These are phyloP conservation scores for Typhlomys cinereus DNA, from an alignment of 2,113 vertebrate genomes.

Conservation along the genomic window DNA sequence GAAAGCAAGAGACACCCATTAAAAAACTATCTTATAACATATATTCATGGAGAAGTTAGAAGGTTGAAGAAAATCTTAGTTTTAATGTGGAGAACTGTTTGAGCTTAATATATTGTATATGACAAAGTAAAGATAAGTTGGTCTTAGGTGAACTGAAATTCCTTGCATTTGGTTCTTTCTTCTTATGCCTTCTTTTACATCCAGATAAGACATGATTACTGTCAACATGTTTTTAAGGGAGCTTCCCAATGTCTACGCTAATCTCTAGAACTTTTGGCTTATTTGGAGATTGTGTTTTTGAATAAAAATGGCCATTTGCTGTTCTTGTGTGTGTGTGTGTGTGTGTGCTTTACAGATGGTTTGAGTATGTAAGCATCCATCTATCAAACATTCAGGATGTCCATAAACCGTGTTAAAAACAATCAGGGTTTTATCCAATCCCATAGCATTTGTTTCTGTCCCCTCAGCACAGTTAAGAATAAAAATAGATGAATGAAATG, in stretches of 20 bases:
- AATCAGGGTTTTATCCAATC: not conserved
- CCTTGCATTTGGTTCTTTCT: not conserved
- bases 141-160: not conserved
- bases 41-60: not conserved
- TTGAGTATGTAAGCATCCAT: conserved; percentile 45
- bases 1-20: conserved; percentile 8
- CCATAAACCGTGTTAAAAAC: not conserved
- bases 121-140: conserved; percentile 8
- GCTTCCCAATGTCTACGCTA: not conserved
- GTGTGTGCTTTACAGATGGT: conserved; percentile 27
- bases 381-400: not conserved
- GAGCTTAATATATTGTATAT: conserved; percentile 15
- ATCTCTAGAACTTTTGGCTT: conserved; percentile 18
- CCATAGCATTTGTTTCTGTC: not conserved
- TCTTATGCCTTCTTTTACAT: not conserved
- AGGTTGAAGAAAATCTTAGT: conserved; percentile 26
- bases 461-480: not conserved
- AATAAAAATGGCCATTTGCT: conserved; percentile 33
- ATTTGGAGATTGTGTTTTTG: conserved; percentile 1
- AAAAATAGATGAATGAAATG: not conserved
- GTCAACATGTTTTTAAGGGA: not conserved
- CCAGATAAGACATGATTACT: not conserved
- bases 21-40: conserved; percentile 31
- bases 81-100: not conserved
- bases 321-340: not conserved